Percentiles rank a stretch among this genome's conserved stretches.
Conservation (phyloP, 2,113 vertebrate species). For the Mus pahari region DNA sequence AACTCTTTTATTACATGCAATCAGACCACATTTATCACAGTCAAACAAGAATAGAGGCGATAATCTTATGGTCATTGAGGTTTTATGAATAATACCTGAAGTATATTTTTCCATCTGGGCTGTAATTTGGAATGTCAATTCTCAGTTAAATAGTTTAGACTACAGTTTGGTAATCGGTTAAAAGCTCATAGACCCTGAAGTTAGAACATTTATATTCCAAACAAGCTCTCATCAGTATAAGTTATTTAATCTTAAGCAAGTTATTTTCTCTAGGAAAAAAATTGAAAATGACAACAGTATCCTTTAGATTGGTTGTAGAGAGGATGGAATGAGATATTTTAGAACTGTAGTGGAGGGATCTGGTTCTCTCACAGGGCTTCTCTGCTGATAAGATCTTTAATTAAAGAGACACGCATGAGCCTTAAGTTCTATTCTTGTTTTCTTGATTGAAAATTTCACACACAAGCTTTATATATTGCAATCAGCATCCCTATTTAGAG, state of each 20-base stretch:
- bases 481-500: background rate
- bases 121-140: slow-evolving; percentile 16
- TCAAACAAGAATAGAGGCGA: background rate
- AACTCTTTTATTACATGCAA: background rate
- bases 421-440: background rate
- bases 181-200: background rate
- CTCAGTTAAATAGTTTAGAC: background rate
- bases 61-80: background rate
- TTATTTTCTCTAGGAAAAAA: background rate
- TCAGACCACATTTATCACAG: background rate
- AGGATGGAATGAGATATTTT: background rate
- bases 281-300: background rate
- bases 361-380: background rate
- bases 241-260: background rate
- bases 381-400: slow-evolving; percentile 23
- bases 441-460: slow-evolving; percentile 29
- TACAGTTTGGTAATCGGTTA: background rate
- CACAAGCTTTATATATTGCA: slow-evolving; percentile 1
- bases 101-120: background rate
- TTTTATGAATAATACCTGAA: background rate
- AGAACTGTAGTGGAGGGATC: background rate
- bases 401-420: background rate
- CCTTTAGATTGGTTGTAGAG: background rate
- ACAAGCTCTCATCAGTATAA: background rate
- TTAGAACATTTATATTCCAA: background rate